phyloP scores from a whole-genome alignment of 2,113 vertebrate species.

The Geococcyx californianus region DNA sequence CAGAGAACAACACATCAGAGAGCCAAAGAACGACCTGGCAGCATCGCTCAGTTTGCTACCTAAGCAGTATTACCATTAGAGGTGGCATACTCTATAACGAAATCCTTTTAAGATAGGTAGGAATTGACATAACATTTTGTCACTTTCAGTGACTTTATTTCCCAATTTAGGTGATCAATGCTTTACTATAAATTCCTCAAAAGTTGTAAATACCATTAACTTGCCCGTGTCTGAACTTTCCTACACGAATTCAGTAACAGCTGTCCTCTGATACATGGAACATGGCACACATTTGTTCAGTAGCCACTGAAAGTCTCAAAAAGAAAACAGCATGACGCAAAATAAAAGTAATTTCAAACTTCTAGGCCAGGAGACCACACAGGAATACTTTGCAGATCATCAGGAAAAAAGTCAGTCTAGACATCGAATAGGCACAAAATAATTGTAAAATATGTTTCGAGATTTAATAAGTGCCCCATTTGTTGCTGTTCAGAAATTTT shows the following conservation, averaged over 20 bases:
- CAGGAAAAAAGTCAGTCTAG: not conserved
- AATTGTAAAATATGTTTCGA: not conserved
- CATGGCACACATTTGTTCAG: not conserved
- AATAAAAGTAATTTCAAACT: not conserved
- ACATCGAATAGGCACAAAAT: not conserved
- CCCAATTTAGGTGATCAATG: not conserved
- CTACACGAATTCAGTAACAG: not conserved
- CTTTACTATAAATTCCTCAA: not conserved
- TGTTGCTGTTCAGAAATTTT: not conserved
- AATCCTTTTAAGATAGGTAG: not conserved
- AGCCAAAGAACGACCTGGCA: not conserved
- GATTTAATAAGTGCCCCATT: not conserved
- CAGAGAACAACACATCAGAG: not conserved
- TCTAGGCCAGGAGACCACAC: not conserved
- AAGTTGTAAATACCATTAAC: not conserved
- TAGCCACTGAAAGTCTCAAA: not conserved
- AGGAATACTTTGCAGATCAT: not conserved
- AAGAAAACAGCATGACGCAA: not conserved
- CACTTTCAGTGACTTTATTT: not conserved
- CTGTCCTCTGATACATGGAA: not conserved
- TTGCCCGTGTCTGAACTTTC: not conserved
- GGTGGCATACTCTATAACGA: rapidly evolving
- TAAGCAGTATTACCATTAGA: not conserved
- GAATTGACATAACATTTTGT: not conserved
- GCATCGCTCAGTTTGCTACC: not conserved